These are phyloP conservation scores for Chelonoidis abingdonii DNA, from an alignment of 2,113 vertebrate species.

Conservation along the genomic window DNA sequence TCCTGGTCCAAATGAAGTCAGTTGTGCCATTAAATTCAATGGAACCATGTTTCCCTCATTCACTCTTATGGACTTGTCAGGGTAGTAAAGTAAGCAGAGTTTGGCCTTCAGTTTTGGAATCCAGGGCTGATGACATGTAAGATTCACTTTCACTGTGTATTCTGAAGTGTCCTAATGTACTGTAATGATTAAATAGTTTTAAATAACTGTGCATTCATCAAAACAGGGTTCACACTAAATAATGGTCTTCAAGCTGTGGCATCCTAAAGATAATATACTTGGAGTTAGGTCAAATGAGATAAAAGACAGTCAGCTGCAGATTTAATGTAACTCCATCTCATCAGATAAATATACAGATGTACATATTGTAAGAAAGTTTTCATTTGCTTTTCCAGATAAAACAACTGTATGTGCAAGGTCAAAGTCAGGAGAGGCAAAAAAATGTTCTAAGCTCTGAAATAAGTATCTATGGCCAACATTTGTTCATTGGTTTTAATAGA, in stretches of 20 bases:
- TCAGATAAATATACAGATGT: not conserved
- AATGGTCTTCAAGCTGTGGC: slow-evolving; percentile 30
- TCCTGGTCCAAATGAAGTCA: not conserved
- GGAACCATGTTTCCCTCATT: not conserved
- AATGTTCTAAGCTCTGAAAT: not conserved
- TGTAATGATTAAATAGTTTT: not conserved
- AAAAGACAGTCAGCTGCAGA: not conserved
- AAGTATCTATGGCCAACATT: not conserved
- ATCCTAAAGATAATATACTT: not conserved
- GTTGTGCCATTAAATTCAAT: not conserved
- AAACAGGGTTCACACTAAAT: not conserved
- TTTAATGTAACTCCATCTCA: not conserved
- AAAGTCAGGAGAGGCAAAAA: not conserved
- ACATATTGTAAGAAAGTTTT: not conserved
- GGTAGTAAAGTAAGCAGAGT: not conserved
- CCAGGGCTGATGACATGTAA: not conserved
- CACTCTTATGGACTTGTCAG: not conserved
- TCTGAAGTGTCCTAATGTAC: not conserved
- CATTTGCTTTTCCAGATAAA: not conserved
- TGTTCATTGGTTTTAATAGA: not conserved
- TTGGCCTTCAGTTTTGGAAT: not conserved
- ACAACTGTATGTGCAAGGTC: not conserved
- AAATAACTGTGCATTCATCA: not conserved
- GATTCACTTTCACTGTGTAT: not conserved
- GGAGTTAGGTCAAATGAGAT: not conserved